Evolutionary conservation across 2,113 vertebrate genomes (phyloP), one percentile per base, ranked within the genome.

Genomic region (Acanthochromis polyacanthus): DNA sequence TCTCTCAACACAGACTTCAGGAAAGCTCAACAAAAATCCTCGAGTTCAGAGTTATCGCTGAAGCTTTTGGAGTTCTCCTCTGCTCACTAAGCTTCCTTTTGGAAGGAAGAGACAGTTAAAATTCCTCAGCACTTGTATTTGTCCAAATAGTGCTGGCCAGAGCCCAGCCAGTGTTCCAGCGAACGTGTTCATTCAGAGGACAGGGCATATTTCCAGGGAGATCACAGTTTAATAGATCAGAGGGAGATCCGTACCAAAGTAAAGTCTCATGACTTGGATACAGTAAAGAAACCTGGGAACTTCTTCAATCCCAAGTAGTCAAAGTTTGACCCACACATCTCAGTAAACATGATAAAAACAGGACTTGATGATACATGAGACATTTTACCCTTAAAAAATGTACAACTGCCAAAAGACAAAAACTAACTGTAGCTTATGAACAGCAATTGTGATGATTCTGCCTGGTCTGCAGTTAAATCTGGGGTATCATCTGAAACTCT

Each of bases 91-190:
- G 81, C 72, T 82, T 73, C 40, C 32, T 56, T 82, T 72, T 81
- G 87, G 71, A 75, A 72, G 61, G 74, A 71, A 71, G 69, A 72
- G 58, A 85, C n/a, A n/a, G 84, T 82, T 76, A 86, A 88, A 89
- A 93, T 91, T 90, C 86, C 86, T 91, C 66, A 61, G 78, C 73
- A 81, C 80, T 90, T 84, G 69, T 90, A 89, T 91, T 91, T 88
- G 88, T 91, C 85, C 85, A 91, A 90, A 90, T 82, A 89, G 81
- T 56, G 79, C 83, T 81, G 82, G 90, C 87, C 84, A 78, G 86
- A 84, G 57, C 82, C 85, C 73, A 86, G 78, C 71, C 71, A 89
- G 84, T 85, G 84, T 89, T 88, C 91, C 85, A 86, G 63, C 81
- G 73, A 87, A 78, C 80, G 68, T 89, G 81, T 84, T 84, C 85